A percentile compares a stretch with the other conserved stretches of the same genome.
These are phyloP conservation scores for Linnaemya tessellans DNA, from an alignment of 2,888 invertebrate genomes.

Conservation along the genomic window DNA sequence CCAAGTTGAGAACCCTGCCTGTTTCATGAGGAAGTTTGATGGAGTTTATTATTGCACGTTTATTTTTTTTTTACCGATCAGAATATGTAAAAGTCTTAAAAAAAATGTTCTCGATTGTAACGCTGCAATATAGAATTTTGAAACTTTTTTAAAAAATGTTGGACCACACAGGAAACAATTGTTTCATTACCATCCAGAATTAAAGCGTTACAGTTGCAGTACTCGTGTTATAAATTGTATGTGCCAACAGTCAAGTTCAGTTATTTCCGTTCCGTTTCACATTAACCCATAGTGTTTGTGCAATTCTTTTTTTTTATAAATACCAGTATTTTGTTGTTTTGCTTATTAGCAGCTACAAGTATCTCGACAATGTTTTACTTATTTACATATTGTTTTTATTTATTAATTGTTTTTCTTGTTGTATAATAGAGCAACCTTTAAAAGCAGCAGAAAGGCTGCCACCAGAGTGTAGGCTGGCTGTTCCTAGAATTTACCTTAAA, in stretches of 20 bases:
- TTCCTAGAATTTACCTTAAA: slow-evolving; percentile 57
- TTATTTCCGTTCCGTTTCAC: slow-evolving; percentile 6
- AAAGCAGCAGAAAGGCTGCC: background rate
- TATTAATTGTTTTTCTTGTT: slow-evolving; percentile 32
- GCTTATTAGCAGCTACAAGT: background rate
- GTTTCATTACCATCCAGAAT: no score
- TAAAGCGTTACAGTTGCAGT: no score
- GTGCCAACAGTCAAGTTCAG: background rate
- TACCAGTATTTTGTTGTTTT: slow-evolving; percentile 14
- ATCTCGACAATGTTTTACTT: slow-evolving; percentile 18
- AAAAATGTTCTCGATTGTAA: no score
- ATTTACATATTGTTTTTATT: slow-evolving; percentile 21
- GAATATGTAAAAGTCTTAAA: no score
- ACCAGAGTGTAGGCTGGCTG: slow-evolving; percentile 57
- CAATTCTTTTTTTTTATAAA: background rate
- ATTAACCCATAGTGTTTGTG: slow-evolving; percentile 15
- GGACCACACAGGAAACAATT: no score
- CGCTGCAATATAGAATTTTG: no score
- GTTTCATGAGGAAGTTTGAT: no score
- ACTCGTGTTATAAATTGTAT: no score
- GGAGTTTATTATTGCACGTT: no score
- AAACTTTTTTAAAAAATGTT: no score
- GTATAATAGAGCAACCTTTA: slow-evolving; percentile 22
- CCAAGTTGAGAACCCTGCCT: no score
- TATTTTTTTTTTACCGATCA: no score